Evolutionary conservation across 2,888 invertebrate genomes (phyloP), one percentile per base, ranked within the genome.

Genomic region (Polymixis lichenea): DNA sequence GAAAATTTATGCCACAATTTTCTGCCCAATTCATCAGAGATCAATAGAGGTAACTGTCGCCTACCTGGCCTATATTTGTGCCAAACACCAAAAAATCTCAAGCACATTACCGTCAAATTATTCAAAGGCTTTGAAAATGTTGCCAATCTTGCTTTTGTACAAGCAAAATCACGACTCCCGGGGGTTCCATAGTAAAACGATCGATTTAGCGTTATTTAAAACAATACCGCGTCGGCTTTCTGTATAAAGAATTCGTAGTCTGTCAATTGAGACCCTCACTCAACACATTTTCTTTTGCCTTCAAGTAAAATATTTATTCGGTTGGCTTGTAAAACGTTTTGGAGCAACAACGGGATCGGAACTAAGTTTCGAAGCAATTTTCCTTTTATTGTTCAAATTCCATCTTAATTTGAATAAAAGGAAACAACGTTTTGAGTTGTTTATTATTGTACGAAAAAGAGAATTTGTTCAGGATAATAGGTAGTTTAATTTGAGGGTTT

Each of bases 151-250:
- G 58, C 77, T 71, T 82, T 82, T 70, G 66, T 38, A 75, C 43
- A 74, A 69, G 76, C 55, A 76, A 66, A 80, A 61, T 80, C 65
- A 49, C 38, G 49, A 75, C 38, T 43, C 82, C 62, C 71, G 11
- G 28, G 72, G 68, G 79, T 69, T 75, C 64, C 53, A 43, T 77
- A 71, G 58, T 49, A 55, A 71, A 56, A 11, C 69, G 71, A 77
- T 85, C 73, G 79, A 80, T 85, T 84, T 75, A 79, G n/a, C 61
- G 60, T 84, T 86, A 60, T 58, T 79, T 78, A 79, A 77, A 78
- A 77, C 74, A 79, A 76, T 69, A 77, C 77, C 61, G 62, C 38
- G 72, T 79, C 68, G 77, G 81, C 78, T 51, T 70, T 61, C 32
- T 71, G 68, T 53, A 25, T 25, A 67, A 65, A 81, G 46, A 72